A percentile compares a stretch with the other conserved stretches of the same genome.
phyloP scores from a whole-genome alignment of 2,888 invertebrate genomes.

The Acanthoscelides obtectus region DNA sequence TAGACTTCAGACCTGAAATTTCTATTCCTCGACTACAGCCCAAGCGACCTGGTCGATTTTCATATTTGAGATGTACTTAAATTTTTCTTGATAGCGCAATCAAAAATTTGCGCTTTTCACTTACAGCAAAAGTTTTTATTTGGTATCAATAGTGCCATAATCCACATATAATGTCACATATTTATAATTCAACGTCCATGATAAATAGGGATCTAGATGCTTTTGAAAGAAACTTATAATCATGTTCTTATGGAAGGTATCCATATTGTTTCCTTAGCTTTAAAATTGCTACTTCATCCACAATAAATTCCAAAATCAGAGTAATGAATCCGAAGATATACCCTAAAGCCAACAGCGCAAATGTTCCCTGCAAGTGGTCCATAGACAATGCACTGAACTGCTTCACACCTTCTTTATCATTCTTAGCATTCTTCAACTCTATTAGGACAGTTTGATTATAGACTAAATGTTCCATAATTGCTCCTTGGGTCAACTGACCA shows the following conservation, averaged over 20 bases:
- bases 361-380: constrained; percentile 33
- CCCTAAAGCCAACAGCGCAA: constrained; percentile 28
- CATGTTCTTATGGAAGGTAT: background rate
- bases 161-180: too few relatives aligned
- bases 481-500: constrained; percentile 49
- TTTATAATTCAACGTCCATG: too few relatives aligned
- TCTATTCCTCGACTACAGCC: too few relatives aligned
- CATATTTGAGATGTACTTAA: too few relatives aligned
- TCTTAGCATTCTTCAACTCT: constrained; percentile 6
- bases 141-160: too few relatives aligned
- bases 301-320: constrained; percentile 18
- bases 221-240: too few relatives aligned
- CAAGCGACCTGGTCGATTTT: too few relatives aligned
- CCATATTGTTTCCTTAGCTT: background rate
- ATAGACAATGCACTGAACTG: constrained; percentile 16
- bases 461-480: constrained; percentile 42
- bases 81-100: too few relatives aligned
- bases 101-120: too few relatives aligned
- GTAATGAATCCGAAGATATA: constrained; percentile 15
- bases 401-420: constrained; percentile 7
- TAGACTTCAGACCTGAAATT: too few relatives aligned
- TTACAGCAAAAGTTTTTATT: too few relatives aligned
- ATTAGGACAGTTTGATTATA: constrained; percentile 42
- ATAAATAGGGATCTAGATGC: too few relatives aligned
- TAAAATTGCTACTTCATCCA: background rate